A percentile compares a stretch with the other conserved stretches of the same genome.
Evolutionary conservation across 2,888 invertebrate species (phyloP).

Genomic region (Phytoseiulus persimilis): DNA sequence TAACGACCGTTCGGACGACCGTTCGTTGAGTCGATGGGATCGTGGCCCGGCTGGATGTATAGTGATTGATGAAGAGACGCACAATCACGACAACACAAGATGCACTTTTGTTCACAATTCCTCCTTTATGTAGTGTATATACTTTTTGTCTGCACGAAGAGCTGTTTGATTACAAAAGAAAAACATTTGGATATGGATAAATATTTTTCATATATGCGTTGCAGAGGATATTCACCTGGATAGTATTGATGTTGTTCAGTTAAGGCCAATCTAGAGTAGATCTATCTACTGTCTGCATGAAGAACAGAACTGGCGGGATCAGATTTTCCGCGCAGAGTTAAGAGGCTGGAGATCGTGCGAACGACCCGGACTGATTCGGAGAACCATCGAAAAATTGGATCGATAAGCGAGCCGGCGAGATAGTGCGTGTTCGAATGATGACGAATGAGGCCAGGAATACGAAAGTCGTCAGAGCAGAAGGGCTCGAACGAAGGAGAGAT

Average conservation of each 20-base stretch:
- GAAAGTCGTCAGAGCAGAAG: too few species aligned
- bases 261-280: not conserved
- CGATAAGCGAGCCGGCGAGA: not conserved
- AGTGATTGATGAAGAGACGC: conserved; percentile 8
- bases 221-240: not conserved
- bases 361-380: not conserved
- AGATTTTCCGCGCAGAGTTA: not conserved
- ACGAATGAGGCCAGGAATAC: too few species aligned
- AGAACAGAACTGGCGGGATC: not conserved
- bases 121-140: conserved; percentile 10
- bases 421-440: not conserved
- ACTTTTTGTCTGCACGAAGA: not conserved
- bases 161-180: conserved; percentile 5
- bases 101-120: conserved; percentile 34
- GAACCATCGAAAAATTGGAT: not conserved
- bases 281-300: not conserved
- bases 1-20: not conserved
- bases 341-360: not conserved
- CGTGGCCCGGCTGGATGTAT: not conserved
- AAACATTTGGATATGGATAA: not conserved
- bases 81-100: conserved; percentile 37
- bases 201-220: not conserved
- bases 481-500: not conserved
- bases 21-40: not conserved
- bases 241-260: not conserved